Conservation (phyloP, 2,888 invertebrate species). For the Aplocera efformata region DNA sequence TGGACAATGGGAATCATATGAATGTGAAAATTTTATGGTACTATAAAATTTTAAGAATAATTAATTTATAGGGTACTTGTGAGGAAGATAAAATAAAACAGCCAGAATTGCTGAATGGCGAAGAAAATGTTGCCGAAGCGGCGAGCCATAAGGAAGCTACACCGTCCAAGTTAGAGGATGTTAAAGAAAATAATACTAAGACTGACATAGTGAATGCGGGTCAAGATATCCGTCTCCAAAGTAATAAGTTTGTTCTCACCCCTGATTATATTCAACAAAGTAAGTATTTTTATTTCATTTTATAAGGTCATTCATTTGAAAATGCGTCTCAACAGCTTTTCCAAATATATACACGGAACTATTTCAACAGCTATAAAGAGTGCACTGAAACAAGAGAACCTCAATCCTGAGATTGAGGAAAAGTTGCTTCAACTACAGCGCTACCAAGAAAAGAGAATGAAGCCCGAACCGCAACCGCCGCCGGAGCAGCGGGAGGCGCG, state of each 20-base stretch:
- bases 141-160: slow-evolving; percentile 61
- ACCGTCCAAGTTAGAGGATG: slow-evolving; percentile 62
- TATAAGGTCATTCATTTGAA: no score
- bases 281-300: slow-evolving; percentile 78
- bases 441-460: slow-evolving; percentile 90
- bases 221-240: slow-evolving; percentile 44
- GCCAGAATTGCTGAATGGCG: slow-evolving; percentile 64
- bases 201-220: slow-evolving; percentile 61
- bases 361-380: slow-evolving; percentile 94
- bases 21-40: slow-evolving; percentile 18
- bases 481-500: slow-evolving; percentile 56
- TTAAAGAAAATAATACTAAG: slow-evolving; percentile 63
- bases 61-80: slow-evolving; percentile 63
- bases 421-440: slow-evolving; percentile 93
- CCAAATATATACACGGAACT: no score
- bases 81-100: slow-evolving; percentile 60
- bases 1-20: not conserved
- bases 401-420: slow-evolving; percentile 95
- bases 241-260: slow-evolving; percentile 89
- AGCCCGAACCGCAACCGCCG: slow-evolving; percentile 65
- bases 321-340: no score
- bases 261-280: slow-evolving; percentile 97
- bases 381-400: slow-evolving; percentile 94
- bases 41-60: no score
- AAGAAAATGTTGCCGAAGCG: slow-evolving; percentile 67